Percentiles rank a stretch among this genome's conserved stretches.
Conservation (phyloP, 2,797 vertebrate genomes). For the Crocodylus rhombifer region DNA sequence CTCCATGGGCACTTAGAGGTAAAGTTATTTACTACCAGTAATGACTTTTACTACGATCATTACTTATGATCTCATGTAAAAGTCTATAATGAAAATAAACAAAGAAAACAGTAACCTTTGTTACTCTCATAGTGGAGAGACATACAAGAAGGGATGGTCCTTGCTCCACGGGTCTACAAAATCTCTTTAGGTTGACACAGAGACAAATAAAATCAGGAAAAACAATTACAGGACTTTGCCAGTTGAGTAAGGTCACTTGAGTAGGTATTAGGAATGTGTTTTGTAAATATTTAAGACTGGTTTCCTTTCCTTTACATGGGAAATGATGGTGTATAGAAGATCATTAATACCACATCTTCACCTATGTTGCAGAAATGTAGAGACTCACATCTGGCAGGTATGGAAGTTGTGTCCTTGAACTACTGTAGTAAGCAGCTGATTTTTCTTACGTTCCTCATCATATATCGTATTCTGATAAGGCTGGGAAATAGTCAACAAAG, state of each 20-base stretch:
- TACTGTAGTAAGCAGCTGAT: accelerated
- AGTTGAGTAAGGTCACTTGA: background rate
- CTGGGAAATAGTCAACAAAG: constrained; percentile 13
- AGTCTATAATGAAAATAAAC: background rate
- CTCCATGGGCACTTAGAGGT: background rate
- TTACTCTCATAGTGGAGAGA: background rate
- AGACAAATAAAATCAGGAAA: constrained; percentile 28
- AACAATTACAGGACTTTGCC: background rate
- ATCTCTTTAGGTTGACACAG: background rate
- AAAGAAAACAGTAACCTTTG: background rate
- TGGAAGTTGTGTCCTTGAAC: constrained; percentile 22
- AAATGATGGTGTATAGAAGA: background rate
- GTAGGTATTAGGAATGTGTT: constrained; percentile 34
- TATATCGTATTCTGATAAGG: background rate
- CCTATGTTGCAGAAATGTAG: background rate
- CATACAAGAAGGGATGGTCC: background rate
- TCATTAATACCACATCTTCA: background rate
- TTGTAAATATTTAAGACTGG: constrained; percentile 6
- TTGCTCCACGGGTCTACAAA: background rate
- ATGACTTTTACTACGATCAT: too few species aligned
- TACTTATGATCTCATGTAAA: background rate
- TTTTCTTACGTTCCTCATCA: background rate
- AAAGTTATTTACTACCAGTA: background rate
- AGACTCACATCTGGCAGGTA: constrained; percentile 9
- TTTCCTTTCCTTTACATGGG: background rate